Evolutionary conservation across 2,113 vertebrate genomes (phyloP).

Genomic region (Globicephala melas): DNA sequence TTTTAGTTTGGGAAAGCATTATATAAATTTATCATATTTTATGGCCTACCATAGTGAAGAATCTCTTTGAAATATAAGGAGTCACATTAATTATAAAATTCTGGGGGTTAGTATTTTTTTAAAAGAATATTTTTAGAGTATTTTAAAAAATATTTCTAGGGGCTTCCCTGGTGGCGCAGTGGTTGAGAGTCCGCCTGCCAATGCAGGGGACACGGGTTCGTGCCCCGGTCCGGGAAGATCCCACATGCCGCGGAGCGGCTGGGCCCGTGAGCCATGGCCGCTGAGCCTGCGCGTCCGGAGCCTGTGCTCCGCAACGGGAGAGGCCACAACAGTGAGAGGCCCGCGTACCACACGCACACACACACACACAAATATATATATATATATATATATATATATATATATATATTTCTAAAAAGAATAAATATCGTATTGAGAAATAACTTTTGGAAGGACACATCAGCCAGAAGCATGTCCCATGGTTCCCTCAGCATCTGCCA

Average conservation of each 20-base stretch:
- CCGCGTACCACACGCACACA: no score
- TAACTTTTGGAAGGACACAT: neutral
- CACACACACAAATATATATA: no score
- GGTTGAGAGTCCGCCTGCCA: no score
- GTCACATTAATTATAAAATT: slow-evolving; percentile 20
- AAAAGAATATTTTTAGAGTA: neutral
- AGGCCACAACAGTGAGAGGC: no score
- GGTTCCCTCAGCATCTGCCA: neutral
- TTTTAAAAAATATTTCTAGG: neutral
- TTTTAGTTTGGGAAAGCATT: neutral
- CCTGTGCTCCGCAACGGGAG: no score
- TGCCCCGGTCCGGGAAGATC: no score
- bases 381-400: no score
- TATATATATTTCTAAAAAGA: neutral
- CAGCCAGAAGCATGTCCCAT: neutral
- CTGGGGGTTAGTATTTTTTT: neutral
- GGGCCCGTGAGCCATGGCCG: no score
- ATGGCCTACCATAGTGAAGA: neutral
- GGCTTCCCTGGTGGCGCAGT: no score
- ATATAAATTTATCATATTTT: neutral
- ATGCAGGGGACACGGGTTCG: no score
- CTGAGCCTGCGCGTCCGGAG: no score
- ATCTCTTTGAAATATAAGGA: neutral
- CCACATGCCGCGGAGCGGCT: no score
- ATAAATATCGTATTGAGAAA: neutral